Conservation (phyloP, 2,797 vertebrate species). For the Mareca penelope region DNA sequence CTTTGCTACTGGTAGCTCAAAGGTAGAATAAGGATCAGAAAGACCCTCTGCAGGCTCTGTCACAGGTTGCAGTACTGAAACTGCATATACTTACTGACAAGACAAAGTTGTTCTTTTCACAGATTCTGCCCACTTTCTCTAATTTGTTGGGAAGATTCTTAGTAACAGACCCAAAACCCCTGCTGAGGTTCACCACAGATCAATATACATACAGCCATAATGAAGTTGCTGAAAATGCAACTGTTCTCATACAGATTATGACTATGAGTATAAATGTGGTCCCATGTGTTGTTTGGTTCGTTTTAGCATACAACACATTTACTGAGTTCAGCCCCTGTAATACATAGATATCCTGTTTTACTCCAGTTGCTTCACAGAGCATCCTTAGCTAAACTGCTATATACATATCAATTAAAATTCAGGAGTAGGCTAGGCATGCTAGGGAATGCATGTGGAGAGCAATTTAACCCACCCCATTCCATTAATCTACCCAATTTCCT, state of each 20-base stretch:
- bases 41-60: background rate
- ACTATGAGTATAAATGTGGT: background rate
- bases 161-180: background rate
- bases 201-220: fast-evolving
- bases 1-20: background rate
- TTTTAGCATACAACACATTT: background rate
- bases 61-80: background rate
- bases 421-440: background rate
- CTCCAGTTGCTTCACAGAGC: background rate
- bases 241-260: background rate
- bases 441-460: constrained; percentile 26
- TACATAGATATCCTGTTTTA: background rate
- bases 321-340: background rate
- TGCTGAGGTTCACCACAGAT: background rate
- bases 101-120: background rate
- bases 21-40: background rate
- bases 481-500: constrained; percentile 64
- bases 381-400: background rate
- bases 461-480: constrained; percentile 53
- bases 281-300: background rate
- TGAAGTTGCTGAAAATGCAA: background rate
- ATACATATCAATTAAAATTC: background rate
- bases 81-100: background rate
- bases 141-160: background rate
- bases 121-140: background rate